These are phyloP conservation scores for Drosophila subsilvestris DNA, from an alignment of 2,888 invertebrate species.

Conservation along the genomic window DNA sequence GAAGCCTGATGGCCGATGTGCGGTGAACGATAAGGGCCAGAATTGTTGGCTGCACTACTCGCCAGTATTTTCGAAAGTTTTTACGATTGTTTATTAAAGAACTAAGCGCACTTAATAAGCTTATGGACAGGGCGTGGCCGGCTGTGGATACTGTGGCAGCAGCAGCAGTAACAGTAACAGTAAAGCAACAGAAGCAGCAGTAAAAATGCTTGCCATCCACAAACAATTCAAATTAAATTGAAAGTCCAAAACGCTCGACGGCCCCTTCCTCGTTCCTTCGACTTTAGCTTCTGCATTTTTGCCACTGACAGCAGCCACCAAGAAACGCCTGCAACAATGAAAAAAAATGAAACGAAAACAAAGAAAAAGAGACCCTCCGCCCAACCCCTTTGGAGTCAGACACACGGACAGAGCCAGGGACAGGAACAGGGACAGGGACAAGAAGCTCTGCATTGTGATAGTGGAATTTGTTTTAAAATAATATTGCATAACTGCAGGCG, in stretches of 20 bases:
- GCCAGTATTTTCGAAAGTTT: conserved; percentile 60
- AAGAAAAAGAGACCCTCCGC: neutral
- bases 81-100: conserved; percentile 78
- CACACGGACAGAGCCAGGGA: no score
- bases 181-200: conserved; percentile 16
- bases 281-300: conserved; percentile 37
- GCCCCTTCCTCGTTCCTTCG: conserved; percentile 27
- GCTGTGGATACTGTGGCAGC: conserved; percentile 14
- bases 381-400: no score
- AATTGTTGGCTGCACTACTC: conserved; percentile 52
- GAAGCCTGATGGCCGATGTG: conserved; percentile 9
- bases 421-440: neutral
- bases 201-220: conserved; percentile 62
- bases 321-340: conserved; percentile 28
- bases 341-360: neutral
- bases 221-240: conserved; percentile 80
- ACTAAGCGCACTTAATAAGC: conserved; percentile 77
- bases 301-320: conserved; percentile 32
- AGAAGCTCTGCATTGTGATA: conserved; percentile 29
- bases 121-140: conserved; percentile 62
- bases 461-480: conserved; percentile 71
- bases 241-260: conserved; percentile 51
- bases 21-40: conserved; percentile 34
- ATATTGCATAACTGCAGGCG: conserved; percentile 72
- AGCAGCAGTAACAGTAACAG: conserved; percentile 6